phyloP scores from a whole-genome alignment of 1,140 invertebrate species.

The Acromyrmex heyeri region DNA sequence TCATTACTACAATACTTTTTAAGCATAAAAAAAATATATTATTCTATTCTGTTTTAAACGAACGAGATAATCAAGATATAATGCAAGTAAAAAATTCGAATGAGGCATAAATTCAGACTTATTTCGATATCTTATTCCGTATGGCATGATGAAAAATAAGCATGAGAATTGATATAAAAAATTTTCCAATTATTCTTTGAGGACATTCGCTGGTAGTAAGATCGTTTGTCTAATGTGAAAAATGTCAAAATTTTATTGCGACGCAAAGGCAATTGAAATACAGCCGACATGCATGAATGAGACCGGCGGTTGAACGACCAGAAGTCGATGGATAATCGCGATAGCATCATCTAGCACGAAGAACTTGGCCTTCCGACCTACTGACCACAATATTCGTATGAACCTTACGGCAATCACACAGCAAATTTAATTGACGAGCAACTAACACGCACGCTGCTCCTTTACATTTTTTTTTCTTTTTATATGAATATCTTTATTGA shows the following conservation, averaged over 20 bases:
- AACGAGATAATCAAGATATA: neutral
- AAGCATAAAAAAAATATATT: neutral
- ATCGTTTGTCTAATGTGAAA: neutral
- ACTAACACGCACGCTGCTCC: neutral
- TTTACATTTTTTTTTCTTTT: neutral
- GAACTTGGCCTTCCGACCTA: slow-evolving; percentile 52
- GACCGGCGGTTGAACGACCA: slow-evolving; percentile 10
- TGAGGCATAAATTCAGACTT: neutral
- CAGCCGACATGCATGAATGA: neutral
- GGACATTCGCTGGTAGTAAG: neutral
- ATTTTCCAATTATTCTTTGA: neutral
- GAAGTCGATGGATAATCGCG: slow-evolving; percentile 12
- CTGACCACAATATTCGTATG: slow-evolving; percentile 45
- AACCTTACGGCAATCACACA: slow-evolving; percentile 18
- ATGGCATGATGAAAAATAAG: neutral
- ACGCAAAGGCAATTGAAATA: slow-evolving; percentile 7
- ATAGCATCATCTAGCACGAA: slow-evolving; percentile 11
- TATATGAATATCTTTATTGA: no score
- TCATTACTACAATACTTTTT: neutral
- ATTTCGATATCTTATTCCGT: neutral
- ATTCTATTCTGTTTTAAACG: neutral
- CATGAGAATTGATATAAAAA: neutral
- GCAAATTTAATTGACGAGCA: neutral
- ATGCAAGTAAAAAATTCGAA: neutral
- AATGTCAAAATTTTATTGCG: neutral